A percentile compares a stretch with the other conserved stretches of the same genome.
These are phyloP conservation scores for Mungos mungo DNA, from an alignment of 2,113 vertebrate genomes.

Conservation along the genomic window DNA sequence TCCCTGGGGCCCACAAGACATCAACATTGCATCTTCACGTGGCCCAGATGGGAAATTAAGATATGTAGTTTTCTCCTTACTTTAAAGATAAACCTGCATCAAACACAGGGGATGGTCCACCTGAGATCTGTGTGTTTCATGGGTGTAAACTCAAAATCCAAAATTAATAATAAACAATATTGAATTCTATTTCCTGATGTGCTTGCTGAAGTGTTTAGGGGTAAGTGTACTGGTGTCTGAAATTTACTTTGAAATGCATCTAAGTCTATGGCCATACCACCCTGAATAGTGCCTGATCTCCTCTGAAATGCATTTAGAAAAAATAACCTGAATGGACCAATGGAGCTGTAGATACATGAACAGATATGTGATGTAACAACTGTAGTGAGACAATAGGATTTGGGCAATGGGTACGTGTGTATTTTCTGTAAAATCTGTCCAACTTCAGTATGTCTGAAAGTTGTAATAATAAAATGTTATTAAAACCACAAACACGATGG, in stretches of 20 bases:
- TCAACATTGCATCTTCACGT: not conserved
- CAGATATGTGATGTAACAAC: not conserved
- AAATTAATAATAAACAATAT: not conserved
- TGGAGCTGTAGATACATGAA: not conserved
- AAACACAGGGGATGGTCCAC: not conserved
- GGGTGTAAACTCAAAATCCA: not conserved
- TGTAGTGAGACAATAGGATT: not conserved
- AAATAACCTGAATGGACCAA: not conserved
- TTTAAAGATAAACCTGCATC: not conserved
- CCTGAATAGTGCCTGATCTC: not conserved
- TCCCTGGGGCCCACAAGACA: not conserved
- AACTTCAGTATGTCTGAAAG: not conserved
- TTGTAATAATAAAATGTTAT: conserved; percentile 10
- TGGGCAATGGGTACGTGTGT: not conserved
- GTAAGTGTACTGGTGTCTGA: not conserved
- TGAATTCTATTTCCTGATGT: not conserved
- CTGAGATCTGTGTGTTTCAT: not conserved
- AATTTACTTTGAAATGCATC: not conserved
- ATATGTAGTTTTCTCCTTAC: not conserved
- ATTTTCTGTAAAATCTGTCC: not conserved
- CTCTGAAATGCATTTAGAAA: not conserved
- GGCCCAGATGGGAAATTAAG: not conserved
- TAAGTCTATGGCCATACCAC: not conserved
- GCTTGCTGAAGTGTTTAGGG: not conserved
- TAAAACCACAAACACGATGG: not conserved